Percentiles rank a stretch among this genome's conserved stretches.
Evolutionary conservation across 2,113 vertebrate species (phyloP).

Genomic region (Microtus montanus): DNA sequence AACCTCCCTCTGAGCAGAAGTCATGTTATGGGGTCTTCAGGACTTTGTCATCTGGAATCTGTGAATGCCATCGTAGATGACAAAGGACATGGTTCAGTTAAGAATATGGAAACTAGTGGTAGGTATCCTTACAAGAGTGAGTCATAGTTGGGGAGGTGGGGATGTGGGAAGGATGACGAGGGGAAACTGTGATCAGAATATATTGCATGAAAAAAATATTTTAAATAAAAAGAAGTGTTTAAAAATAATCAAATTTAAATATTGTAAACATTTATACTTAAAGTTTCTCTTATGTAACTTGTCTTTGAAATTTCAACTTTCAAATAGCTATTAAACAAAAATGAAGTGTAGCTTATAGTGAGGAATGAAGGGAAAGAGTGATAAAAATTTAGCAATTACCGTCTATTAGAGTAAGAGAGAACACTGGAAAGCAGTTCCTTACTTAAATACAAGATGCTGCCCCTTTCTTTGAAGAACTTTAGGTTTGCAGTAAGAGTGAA

Average conservation of each 20-base stretch:
- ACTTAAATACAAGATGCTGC: not conserved
- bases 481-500: not conserved
- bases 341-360: not conserved
- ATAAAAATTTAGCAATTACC: not conserved
- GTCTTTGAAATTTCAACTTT: not conserved
- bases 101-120: no score
- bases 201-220: no score
- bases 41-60: no score
- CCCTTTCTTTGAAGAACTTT: not conserved
- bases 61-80: accelerated
- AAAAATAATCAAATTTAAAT: not conserved
- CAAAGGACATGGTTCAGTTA: accelerated
- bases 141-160: not conserved
- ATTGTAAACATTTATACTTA: not conserved
- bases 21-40: accelerated
- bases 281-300: not conserved
- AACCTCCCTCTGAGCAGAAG: accelerated
- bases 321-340: not conserved
- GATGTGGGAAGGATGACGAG: not conserved
- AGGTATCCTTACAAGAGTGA: accelerated
- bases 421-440: not conserved
- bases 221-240: not conserved
- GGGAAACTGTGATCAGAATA: not conserved
- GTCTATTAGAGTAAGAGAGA: not conserved
- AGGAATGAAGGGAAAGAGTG: not conserved